Base-by-base conservation (phyloP, 1,140 invertebrate species). In the Pseudachorutes palmiensis region DNA sequence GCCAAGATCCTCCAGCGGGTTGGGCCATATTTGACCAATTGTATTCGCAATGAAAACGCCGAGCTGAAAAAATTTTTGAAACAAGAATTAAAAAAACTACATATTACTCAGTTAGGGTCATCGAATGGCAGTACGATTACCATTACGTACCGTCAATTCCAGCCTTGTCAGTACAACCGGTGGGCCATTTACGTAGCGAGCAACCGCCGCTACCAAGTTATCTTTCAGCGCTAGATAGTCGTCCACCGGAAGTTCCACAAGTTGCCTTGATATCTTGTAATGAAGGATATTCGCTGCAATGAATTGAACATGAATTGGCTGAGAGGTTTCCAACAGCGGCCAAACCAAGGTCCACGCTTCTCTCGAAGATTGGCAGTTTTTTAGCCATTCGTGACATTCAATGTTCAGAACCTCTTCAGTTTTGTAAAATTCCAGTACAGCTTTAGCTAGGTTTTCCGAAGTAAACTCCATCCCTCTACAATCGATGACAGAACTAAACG, bases 351-450 rank as follows among this genome's bases (percentile, higher is more conserved):
- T 67, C 72, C 72, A 74, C 9, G 72, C 72, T 57, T 68, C 69
- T 33, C 57, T 63, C 14, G 72, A 74, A 1, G 65, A 64, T 49
- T 74, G 72, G 59, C 67, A 71, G 22, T 32, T 48, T 66, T 74
- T 71, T 12, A 74, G 41, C 70, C 69, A 74, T 60, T 74, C 72
- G 48, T 74, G 72, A 64, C 67, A 69, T 28, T 74, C 72, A 12
- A 32, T 31, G 62, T 74, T 74, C 16, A 74, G 60, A 12, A 65
- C 64, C 1, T 62, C 69, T 16, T 66, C 62, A 30, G 68, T 64
- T 14, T 62, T 64, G 57, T 74, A 74, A 65, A 74, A 74, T 45
- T 74, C 72, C n/a, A 65, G 62, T 2, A 71, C 70, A 45, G 66
- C 72, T 29, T 45, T 59, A 58, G 69, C 72, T 19, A 74, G 55